Evolutionary conservation across 2,888 invertebrate genomes (phyloP), one percentile per base, ranked within the genome.

Genomic region (Meiosimyza platycephala): DNA sequence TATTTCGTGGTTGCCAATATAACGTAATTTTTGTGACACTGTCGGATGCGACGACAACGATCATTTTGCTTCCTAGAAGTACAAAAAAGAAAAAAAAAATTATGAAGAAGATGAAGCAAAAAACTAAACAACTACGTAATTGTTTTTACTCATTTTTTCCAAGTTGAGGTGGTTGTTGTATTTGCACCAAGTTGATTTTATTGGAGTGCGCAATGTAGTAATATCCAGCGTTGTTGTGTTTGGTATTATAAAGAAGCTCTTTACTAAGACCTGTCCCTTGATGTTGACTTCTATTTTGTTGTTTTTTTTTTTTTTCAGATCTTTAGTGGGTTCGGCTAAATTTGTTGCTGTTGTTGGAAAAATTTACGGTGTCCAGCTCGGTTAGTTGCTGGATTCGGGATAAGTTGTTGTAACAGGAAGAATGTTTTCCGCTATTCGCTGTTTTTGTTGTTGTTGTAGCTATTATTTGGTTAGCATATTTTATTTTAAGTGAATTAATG

Each of bases 31-130:
- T 40, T 40, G 40, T 40, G 1, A 6, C 40, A 40, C 40, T 40
- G 40, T 7, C 1, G 6, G 4, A 40, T 40, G 40, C 40, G 40
- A 9, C 40, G 40, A 40, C 40, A 40, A 40, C 40, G 81, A 83
- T 83, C 81, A 80, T 76, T 83, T 82, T 79, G 80, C 82, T 83
- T 83, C 84, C 83, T 83, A 82, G 79, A 82, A 80, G 79, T 28
- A 55, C 55, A 64, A 64, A 64, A 16, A 59, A 64, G 59, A 64
- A 16, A 59, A 67, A 72, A 52, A 64, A 57, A 74, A 71, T 68
- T 22, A 22, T 28, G 48, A 51, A 52, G 11, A n/a, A 68, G 68
- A n/a, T 18, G 59, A 22, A 66, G 67, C 69, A 72, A 47, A 54
- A 52, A 51, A 54, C 55, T 70, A 72, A 69, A 73, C 74, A 72